phyloP scores from a whole-genome alignment of 2,797 vertebrate genomes.

The Sebastolobus alascanus region DNA sequence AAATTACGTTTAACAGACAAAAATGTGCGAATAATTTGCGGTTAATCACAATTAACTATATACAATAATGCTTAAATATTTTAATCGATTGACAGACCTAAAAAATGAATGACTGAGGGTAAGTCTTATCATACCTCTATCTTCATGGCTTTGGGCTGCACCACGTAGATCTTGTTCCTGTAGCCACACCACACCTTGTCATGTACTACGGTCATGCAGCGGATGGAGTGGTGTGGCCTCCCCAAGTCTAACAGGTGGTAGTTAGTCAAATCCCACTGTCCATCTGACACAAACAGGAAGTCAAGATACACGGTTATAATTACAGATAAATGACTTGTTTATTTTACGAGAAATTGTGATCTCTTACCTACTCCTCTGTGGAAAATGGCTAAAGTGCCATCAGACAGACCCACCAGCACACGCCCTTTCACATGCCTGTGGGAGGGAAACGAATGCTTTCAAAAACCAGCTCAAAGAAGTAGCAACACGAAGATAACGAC shows the following conservation, averaged over 20 bases:
- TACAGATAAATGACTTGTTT: neutral
- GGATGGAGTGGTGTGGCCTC: conserved; percentile 93
- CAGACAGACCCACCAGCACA: conserved; percentile 94
- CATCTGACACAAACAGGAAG: conserved; percentile 84
- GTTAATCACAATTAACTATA: no score
- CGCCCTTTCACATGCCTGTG: conserved; percentile 97
- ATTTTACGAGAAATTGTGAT: neutral
- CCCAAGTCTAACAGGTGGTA: conserved; percentile 97
- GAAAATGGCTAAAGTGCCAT: conserved; percentile 97
- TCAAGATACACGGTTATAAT: neutral
- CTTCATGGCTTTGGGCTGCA: conserved; percentile 98
- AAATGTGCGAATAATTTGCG: no score
- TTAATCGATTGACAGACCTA: no score
- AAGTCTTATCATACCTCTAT: conserved; percentile 88
- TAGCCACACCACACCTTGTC: conserved; percentile 99
- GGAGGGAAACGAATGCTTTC: conserved; percentile 18
- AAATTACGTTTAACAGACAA: no score
- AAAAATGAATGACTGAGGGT: neutral
- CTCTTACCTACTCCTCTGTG: conserved; percentile 94
- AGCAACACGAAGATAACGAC: neutral
- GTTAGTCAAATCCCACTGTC: conserved; percentile 98
- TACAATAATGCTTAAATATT: no score
- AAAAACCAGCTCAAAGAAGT: neutral
- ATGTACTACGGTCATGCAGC: conserved; percentile 97
- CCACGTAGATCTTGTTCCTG: conserved; percentile 97